A percentile compares a stretch with the other conserved stretches of the same genome.
Conservation (phyloP, 2,888 invertebrate species). For the Gymnocheta viridis region DNA sequence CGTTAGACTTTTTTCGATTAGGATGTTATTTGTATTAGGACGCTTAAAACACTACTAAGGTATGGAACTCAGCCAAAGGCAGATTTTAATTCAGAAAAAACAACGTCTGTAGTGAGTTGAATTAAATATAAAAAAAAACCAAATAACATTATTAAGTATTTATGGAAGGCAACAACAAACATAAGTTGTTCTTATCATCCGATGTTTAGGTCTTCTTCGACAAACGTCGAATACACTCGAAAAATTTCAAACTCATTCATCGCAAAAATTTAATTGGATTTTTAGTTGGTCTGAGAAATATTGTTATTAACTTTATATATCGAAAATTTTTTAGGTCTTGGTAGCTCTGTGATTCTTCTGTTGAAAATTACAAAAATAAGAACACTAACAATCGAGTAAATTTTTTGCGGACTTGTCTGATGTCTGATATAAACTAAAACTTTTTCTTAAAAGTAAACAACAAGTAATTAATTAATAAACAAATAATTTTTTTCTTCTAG, state of each 20-base stretch:
- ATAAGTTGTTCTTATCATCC: constrained; percentile 63
- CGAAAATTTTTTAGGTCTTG: too few relatives aligned
- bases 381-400: too few relatives aligned
- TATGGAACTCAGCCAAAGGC: constrained; percentile 47
- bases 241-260: constrained; percentile 11
- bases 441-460: too few relatives aligned
- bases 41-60: constrained; percentile 64
- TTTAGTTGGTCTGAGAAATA: too few relatives aligned
- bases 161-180: constrained; percentile 52
- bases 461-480: too few relatives aligned
- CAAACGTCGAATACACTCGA: constrained; percentile 56
- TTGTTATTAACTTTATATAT: too few relatives aligned
- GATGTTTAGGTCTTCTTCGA: constrained; percentile 60
- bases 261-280: too few relatives aligned
- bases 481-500: neutral
- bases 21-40: constrained; percentile 63
- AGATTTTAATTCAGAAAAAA: constrained; percentile 65
- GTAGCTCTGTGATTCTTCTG: too few relatives aligned
- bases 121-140: constrained; percentile 40
- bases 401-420: too few relatives aligned
- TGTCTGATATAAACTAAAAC: too few relatives aligned
- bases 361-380: too few relatives aligned
- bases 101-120: constrained; percentile 48
- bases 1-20: constrained; percentile 1
- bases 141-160: constrained; percentile 28